Evolutionary conservation across 1,140 invertebrate species (phyloP).

Genomic region (Pseudomyrmex concolor): DNA sequence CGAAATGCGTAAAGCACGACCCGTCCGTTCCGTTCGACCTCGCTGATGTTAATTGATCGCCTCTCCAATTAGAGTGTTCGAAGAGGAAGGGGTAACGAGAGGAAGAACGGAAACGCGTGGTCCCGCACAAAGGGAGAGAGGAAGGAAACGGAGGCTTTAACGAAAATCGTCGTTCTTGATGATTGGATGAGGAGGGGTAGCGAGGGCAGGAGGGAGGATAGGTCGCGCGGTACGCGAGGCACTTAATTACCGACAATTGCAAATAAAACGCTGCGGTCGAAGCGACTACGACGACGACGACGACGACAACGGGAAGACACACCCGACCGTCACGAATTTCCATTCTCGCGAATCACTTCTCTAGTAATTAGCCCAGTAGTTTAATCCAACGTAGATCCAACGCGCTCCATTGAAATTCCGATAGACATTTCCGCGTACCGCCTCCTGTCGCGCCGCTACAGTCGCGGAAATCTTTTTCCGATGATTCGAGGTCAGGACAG

Average conservation of each 20-base stretch:
- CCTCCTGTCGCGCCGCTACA: not conserved
- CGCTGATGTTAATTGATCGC: slow-evolving; percentile 69
- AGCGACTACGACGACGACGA: slow-evolving; percentile 16
- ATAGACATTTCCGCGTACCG: not conserved
- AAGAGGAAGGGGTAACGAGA: not conserved
- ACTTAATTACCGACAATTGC: slow-evolving; percentile 74
- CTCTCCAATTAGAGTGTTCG: slow-evolving; percentile 58
- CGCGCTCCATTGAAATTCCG: slow-evolving; percentile 43
- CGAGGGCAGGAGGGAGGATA: too few relatives aligned
- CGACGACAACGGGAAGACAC: not conserved
- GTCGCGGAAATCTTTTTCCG: slow-evolving; percentile 9
- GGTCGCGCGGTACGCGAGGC: slow-evolving; percentile 1
- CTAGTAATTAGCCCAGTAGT: slow-evolving; percentile 60
- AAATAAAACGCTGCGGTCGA: slow-evolving; percentile 64
- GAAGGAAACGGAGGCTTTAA: slow-evolving; percentile 28
- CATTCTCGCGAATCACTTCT: slow-evolving; percentile 59
- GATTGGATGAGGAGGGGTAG: slow-evolving; percentile 18
- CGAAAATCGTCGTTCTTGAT: slow-evolving; percentile 59
- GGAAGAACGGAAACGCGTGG: not conserved
- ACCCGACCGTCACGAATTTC: slow-evolving; percentile 60
- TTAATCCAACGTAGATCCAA: slow-evolving; percentile 50
- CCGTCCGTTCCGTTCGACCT: slow-evolving; percentile 43
- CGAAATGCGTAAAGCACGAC: slow-evolving; percentile 58
- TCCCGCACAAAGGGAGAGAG: slow-evolving; percentile 7
- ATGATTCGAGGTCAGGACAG: too few relatives aligned